Conservation (phyloP, 2,113 vertebrate species). For the Myrmecophaga tridactyla region DNA sequence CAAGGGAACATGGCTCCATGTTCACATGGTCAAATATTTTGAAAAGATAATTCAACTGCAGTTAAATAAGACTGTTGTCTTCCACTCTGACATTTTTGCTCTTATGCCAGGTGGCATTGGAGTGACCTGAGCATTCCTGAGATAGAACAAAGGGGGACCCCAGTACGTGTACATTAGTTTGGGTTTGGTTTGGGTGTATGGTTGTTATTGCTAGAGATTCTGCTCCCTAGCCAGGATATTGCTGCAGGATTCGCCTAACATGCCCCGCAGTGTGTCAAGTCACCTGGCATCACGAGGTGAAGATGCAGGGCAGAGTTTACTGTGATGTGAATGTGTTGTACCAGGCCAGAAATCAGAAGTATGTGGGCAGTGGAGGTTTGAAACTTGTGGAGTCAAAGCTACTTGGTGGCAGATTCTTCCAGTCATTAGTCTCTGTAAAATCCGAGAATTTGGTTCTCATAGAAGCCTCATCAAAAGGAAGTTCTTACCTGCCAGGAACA, state of each 20-base stretch:
- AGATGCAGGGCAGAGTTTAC: background rate
- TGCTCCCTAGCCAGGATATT: background rate
- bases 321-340: no score
- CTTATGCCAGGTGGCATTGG: background rate
- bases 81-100: background rate
- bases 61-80: background rate
- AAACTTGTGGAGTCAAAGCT: background rate
- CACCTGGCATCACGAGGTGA: background rate
- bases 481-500: background rate
- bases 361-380: background rate
- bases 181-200: background rate
- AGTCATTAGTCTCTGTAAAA: background rate
- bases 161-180: no score
- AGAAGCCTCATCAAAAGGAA: background rate
- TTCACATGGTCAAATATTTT: background rate
- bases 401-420: background rate
- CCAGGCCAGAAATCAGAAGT: no score
- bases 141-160: background rate
- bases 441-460: background rate
- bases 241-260: background rate
- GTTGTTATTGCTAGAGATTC: background rate
- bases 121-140: background rate
- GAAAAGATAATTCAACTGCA: background rate
- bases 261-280: background rate
- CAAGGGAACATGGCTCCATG: background rate